Conservation (phyloP, 2,888 invertebrate species). For the Drosophila austrosaltans region DNA sequence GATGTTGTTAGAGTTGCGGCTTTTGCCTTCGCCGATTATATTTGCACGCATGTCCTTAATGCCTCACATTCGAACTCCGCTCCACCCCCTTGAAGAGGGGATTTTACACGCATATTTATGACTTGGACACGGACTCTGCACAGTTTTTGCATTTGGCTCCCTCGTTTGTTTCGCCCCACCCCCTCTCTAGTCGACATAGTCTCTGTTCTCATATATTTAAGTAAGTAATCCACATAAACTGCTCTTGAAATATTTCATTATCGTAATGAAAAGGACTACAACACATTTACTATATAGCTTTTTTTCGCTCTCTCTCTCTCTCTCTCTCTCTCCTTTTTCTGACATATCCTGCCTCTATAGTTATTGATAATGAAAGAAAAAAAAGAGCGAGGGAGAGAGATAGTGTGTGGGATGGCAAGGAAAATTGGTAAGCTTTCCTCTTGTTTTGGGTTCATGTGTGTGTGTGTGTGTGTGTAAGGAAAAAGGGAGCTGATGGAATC, state of each 20-base stretch:
- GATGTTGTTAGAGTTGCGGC: slow-evolving; percentile 60
- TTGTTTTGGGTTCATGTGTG: slow-evolving; percentile 10
- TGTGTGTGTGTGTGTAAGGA: neutral
- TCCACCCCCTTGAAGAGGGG: slow-evolving; percentile 18
- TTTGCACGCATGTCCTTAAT: slow-evolving; percentile 71
- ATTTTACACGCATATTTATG: slow-evolving; percentile 64
- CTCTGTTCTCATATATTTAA: slow-evolving; percentile 44
- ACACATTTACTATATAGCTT: slow-evolving; percentile 55
- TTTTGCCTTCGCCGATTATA: slow-evolving; percentile 60
- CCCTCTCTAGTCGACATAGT: neutral
- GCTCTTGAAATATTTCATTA: slow-evolving; percentile 77
- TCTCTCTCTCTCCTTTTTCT: slow-evolving; percentile 28
- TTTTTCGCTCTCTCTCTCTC: slow-evolving; percentile 35
- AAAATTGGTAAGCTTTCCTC: slow-evolving; percentile 5
- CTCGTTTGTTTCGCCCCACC: neutral
- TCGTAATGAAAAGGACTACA: slow-evolving; percentile 74
- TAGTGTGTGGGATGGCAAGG: neutral
- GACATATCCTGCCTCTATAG: slow-evolving; percentile 30
- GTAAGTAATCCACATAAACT: slow-evolving; percentile 77
- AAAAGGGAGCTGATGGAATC: neutral
- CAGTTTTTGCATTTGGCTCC: slow-evolving; percentile 68
- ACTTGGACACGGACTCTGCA: slow-evolving; percentile 29
- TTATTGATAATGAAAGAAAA: slow-evolving; percentile 66
- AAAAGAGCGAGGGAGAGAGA: neutral
- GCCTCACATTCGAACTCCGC: slow-evolving; percentile 16